Evolutionary conservation across 2,797 vertebrate species (phyloP), one percentile per base, ranked within the genome.

Genomic region (Heliangelus exortis): DNA sequence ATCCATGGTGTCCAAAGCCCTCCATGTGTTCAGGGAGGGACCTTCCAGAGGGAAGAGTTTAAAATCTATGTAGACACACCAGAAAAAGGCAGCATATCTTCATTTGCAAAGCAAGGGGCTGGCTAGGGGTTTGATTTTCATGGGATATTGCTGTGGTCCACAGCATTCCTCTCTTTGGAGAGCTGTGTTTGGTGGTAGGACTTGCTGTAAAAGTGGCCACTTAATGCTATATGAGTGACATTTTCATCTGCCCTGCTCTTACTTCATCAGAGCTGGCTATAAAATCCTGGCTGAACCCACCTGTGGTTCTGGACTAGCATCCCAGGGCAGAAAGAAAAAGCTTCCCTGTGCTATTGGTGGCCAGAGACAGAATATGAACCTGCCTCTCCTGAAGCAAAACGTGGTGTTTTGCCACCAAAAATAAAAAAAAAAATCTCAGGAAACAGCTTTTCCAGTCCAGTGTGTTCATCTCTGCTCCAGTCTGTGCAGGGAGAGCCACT

Each of bases 21-120:
- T 9, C 25, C 1, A 1, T 1, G 0, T 4, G 25, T 41, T 29
- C 33, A 3, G 28, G 69, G 47, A 88, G 43, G 50, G 6, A 84
- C 9, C 36, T 41, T 41, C 39, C 45, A 6, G 25, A 9, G 65
- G 43, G 41, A 87, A 79, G 45, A 36, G 39, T 18, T 75, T 55
- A 16, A 86, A 47, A 39, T 28, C 55, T 25, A 6, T 3, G 4
- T 23, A 57, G 63, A 15, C 6, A 15, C 41, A 41, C 47, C 15
- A 83, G 53, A 36, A 54, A 63, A 63, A 88, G 14, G 16, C 87
- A 73, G 31, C 17, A 8, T 54, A 23, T 67, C 43, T 51, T 62
- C 9, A 2, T 69, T 83, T 77, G 36, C 8, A 58, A 29, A 77
- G 16, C 2, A 19, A 61, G 26, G 10, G 28, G 12, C 25, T 45